Conservation (phyloP, 2,888 invertebrate genomes). For the Empis livida region DNA sequence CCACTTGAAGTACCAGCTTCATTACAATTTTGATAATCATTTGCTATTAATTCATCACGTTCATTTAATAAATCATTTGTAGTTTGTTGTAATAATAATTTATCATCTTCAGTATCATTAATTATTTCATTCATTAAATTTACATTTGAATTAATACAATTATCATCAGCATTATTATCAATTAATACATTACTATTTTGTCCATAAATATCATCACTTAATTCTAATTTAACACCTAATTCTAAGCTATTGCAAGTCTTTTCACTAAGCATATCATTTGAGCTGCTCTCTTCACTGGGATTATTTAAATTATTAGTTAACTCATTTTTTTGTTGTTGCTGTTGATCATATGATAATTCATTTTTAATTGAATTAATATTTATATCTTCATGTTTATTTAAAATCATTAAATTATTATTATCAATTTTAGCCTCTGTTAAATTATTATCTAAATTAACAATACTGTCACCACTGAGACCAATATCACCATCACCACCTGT, state of each 20-base stretch:
- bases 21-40: constrained; percentile 3
- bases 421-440: neutral
- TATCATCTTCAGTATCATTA: neutral
- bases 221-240: constrained; percentile 8
- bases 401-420: no score
- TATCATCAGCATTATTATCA: no score
- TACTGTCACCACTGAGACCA: neutral
- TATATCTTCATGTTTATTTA: no score
- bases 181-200: constrained; percentile 1
- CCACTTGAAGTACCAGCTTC: neutral
- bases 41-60: constrained; percentile 6
- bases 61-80: constrained; percentile 4
- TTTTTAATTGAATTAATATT: no score
- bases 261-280: constrained; percentile 7
- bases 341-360: no score
- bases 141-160: no score
- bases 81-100: neutral
- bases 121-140: no score
- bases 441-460: neutral
- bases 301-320: neutral
- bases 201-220: constrained; percentile 7
- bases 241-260: constrained; percentile 10
- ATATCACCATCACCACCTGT: neutral
- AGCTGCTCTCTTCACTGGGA: neutral
- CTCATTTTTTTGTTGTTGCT: no score